Percentiles rank a stretch among this genome's conserved stretches.
Evolutionary conservation across 2,113 vertebrate species (phyloP).

Genomic region (Vicugna pacos): DNA sequence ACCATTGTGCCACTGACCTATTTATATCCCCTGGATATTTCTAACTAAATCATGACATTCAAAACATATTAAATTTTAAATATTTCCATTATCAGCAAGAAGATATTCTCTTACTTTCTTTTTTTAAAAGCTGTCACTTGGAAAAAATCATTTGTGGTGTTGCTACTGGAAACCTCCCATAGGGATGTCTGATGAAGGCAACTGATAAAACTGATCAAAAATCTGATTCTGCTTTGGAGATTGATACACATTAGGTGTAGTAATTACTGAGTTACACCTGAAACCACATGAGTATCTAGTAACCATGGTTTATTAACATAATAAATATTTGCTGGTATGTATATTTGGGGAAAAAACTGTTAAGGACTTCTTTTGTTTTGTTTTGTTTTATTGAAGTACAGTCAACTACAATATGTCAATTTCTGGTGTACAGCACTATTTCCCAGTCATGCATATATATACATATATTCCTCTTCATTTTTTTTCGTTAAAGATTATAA

Average conservation of each 20-base stretch:
- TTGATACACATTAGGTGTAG: not conserved
- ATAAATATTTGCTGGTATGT: not conserved
- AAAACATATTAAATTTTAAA: conserved; percentile 70
- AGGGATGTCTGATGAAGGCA: not conserved
- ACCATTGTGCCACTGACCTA: conserved; percentile 57
- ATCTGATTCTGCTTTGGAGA: conserved; percentile 2
- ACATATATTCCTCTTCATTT: too few relatives aligned
- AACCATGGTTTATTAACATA: not conserved
- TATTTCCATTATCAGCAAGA: conserved; percentile 9
- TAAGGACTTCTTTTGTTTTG: not conserved
- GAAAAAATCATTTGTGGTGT: not conserved
- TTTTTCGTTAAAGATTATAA: too few relatives aligned
- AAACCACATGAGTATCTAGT: not conserved
- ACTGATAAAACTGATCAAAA: conserved; percentile 11
- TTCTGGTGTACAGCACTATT: too few relatives aligned
- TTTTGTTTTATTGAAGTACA: too few relatives aligned
- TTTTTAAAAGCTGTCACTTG: conserved; percentile 17
- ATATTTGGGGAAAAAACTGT: not conserved
- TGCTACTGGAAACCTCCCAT: not conserved
- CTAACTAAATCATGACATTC: conserved; percentile 54
- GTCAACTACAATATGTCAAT: too few relatives aligned
- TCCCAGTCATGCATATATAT: too few relatives aligned
- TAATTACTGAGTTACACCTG: conserved; percentile 28
- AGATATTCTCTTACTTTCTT: conserved; percentile 57
- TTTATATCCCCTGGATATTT: conserved; percentile 43